Conservation (phyloP, 2,888 invertebrate species). For the Thymelicus sylvestris region DNA sequence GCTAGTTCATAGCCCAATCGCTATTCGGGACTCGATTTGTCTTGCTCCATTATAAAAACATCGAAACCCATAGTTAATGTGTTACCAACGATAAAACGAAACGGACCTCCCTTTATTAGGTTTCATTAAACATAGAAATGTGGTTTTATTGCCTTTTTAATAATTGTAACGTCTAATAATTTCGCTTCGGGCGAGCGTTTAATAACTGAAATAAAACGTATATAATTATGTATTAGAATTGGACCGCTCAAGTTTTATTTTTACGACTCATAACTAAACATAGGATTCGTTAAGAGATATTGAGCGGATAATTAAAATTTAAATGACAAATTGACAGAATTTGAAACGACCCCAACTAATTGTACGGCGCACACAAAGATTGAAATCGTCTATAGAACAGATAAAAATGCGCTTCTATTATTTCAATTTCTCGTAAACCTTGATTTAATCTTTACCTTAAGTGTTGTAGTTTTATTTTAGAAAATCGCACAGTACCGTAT, state of each 20-base stretch:
- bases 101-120: constrained; percentile 69
- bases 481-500: constrained; percentile 35
- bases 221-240: constrained; percentile 43
- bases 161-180: constrained; percentile 45
- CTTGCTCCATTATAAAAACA: constrained; percentile 76
- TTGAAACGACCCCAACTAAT: constrained; percentile 34
- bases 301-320: constrained; percentile 45
- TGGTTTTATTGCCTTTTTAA: constrained; percentile 47
- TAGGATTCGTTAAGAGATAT: constrained; percentile 40
- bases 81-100: constrained; percentile 66
- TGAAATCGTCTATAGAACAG: background rate
- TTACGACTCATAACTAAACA: constrained; percentile 46
- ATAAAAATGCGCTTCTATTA: constrained; percentile 34
- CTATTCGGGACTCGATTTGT: constrained; percentile 70
- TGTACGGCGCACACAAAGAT: constrained; percentile 31
- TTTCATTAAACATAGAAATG: constrained; percentile 57
- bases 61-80: constrained; percentile 66
- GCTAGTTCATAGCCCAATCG: constrained; percentile 62
- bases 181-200: constrained; percentile 35
- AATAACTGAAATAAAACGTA: constrained; percentile 45
- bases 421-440: constrained; percentile 32
- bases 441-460: constrained; percentile 19
- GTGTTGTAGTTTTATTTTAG: constrained; percentile 37
- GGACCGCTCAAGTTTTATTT: constrained; percentile 39
- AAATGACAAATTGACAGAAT: constrained; percentile 44